Conservation (phyloP, 2,888 invertebrate genomes). For the Endomychus coccineus region DNA sequence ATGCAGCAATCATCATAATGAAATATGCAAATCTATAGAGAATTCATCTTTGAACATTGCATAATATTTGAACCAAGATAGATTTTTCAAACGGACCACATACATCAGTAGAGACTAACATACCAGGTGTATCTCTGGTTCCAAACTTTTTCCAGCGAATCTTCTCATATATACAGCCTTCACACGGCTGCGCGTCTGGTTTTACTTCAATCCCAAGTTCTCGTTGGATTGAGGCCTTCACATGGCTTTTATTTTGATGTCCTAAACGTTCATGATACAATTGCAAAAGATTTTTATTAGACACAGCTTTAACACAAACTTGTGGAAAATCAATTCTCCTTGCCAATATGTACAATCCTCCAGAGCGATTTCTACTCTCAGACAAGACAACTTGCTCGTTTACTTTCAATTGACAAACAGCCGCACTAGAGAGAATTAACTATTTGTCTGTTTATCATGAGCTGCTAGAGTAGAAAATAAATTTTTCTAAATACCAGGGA, state of each 20-base stretch:
- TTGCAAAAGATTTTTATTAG: conserved; percentile 12
- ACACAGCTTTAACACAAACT: too few species aligned
- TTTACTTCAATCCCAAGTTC: conserved; percentile 14
- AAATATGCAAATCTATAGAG: conserved; percentile 15
- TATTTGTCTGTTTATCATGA: too few species aligned
- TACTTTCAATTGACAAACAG: too few species aligned
- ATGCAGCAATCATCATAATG: conserved; percentile 13
- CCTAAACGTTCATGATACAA: conserved; percentile 20
- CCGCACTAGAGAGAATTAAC: too few species aligned
- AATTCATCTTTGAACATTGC: conserved; percentile 18
- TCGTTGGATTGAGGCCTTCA: conserved; percentile 15
- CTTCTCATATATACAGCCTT: conserved; percentile 22
- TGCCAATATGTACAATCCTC: too few species aligned
- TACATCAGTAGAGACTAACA: too few species aligned
- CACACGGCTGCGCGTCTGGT: conserved; percentile 15
- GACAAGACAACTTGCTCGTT: too few species aligned
- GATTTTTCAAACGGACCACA: too few species aligned
- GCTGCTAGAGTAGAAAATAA: too few species aligned
- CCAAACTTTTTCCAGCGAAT: conserved; percentile 20
- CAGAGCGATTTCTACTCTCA: too few species aligned
- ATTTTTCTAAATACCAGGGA: too few species aligned
- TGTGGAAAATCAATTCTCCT: too few species aligned
- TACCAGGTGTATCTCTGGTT: conserved; percentile 7
- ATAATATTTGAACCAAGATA: conserved; percentile 13
- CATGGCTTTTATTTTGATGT: conserved; percentile 21